phyloP scores from a whole-genome alignment of 2,888 invertebrate species.

The Lasioglossum calceatum region DNA sequence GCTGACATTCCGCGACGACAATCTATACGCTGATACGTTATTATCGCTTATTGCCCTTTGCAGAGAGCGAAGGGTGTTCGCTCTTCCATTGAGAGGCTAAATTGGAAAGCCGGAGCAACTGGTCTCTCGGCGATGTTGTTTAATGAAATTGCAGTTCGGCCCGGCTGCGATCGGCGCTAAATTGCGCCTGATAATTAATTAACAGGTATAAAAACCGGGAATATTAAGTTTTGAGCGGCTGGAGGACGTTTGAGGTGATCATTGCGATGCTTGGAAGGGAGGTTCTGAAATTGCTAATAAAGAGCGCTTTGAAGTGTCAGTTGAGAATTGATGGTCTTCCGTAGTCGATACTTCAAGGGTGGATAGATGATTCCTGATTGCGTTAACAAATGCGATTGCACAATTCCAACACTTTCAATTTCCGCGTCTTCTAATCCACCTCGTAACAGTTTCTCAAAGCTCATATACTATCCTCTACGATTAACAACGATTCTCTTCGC shows the following conservation, averaged over 20 bases:
- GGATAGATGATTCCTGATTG: neutral
- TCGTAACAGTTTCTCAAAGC: neutral
- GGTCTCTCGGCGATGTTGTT: conserved; percentile 25
- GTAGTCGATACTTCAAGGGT: neutral
- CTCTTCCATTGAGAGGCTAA: conserved; percentile 59
- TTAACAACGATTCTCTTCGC: conserved; percentile 44
- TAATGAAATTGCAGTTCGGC: conserved; percentile 46
- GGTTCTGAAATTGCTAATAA: neutral
- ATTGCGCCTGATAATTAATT: conserved; percentile 44
- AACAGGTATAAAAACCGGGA: conserved; percentile 22
- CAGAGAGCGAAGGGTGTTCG: conserved; percentile 47
- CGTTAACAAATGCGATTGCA: neutral
- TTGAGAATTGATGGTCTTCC: neutral
- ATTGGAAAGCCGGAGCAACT: conserved; percentile 44
- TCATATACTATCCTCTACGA: neutral
- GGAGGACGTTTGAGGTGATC: neutral
- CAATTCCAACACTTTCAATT: neutral
- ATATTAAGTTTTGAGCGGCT: conserved; percentile 22
- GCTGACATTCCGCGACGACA: conserved; percentile 75
- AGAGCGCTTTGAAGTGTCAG: neutral
- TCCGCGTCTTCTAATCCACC: neutral
- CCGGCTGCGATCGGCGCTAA: conserved; percentile 1
- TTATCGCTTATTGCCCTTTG: conserved; percentile 72
- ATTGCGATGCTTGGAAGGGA: neutral
- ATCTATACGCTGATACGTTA: conserved; percentile 69